Evolutionary conservation across 1,140 invertebrate species (phyloP).

Genomic region (Mycetomoellerius zeteki): DNA sequence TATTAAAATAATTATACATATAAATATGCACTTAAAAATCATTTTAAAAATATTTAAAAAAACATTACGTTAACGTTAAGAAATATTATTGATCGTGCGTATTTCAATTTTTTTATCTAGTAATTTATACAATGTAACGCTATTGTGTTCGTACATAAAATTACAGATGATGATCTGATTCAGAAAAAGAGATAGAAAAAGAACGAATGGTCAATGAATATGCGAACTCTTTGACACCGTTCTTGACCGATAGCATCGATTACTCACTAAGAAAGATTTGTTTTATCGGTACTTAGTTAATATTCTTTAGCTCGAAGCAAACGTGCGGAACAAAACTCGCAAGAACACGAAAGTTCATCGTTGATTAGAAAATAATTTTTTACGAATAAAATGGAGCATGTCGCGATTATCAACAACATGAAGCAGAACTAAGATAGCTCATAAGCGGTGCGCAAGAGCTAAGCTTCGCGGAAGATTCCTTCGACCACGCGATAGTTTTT

Average conservation of each 20-base stretch:
- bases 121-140: neutral
- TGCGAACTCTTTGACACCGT: neutral
- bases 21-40: neutral
- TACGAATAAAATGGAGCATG: neutral
- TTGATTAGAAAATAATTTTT: conserved; percentile 14
- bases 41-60: neutral
- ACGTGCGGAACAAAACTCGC: too few species aligned
- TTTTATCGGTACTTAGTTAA: neutral
- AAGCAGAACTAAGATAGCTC: neutral
- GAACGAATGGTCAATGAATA: neutral
- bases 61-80: neutral
- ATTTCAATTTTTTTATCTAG: neutral
- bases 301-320: neutral
- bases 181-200: neutral
- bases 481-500: conserved; percentile 65
- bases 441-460: conserved; percentile 21
- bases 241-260: neutral
- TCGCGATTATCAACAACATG: conserved; percentile 30
- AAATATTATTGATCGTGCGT: conserved; percentile 2
- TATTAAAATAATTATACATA: neutral
- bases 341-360: neutral
- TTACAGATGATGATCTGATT: neutral
- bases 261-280: neutral
- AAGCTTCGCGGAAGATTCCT: conserved; percentile 53
- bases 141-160: conserved; percentile 4